Evolutionary conservation across 2,113 vertebrate species (phyloP), one percentile per base, ranked within the genome.

Genomic region (Callionymus lyra): DNA sequence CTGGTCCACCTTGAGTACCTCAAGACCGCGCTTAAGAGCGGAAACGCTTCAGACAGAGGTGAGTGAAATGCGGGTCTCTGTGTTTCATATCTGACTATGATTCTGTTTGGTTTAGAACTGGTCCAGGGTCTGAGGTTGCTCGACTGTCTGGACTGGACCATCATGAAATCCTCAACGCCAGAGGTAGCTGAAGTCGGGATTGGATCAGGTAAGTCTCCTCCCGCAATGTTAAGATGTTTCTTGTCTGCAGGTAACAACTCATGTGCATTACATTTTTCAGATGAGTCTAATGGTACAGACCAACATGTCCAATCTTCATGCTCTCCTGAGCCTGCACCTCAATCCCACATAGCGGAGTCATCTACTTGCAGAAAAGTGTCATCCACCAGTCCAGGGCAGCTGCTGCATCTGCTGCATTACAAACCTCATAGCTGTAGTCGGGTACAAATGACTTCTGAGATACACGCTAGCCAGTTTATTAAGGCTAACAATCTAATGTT

Each of bases 11-110:
- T 86, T 39, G 12, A 56, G 2, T 39, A 65, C 21, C 70, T 87
- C 39, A 78, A 61, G 59, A 32, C 14, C 1, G 57, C 38, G 3
- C 66, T 87, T 27, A 78, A 69, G 56, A 53, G 13, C 10, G 46
- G 62, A 34, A 61, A 63, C 0, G 81, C 85, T 1, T 64, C 79
- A 3, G 76, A 86, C 33, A 68, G 56, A 81, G 81, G 83, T 83
- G 4, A 6, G 12, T 17, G 16, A 4, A 2, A 2, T 0, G 10
- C 6, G 10, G 16, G 12, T n/a, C 6, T 36, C 9, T 35, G n/a
- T 2, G 17, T 15, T 34, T 9, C n/a, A 12, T 18, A 17, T 14
- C 8, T 18, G n/a, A 31, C 6, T 3, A 1, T 44, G 11, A 6
- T 9, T 41, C 1, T 40, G 2, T 62, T 63, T 3, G n/a, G 2